A percentile compares a stretch with the other conserved stretches of the same genome.
Conservation (phyloP, 2,113 vertebrate genomes). For the Hemiscyllium ocellatum region DNA sequence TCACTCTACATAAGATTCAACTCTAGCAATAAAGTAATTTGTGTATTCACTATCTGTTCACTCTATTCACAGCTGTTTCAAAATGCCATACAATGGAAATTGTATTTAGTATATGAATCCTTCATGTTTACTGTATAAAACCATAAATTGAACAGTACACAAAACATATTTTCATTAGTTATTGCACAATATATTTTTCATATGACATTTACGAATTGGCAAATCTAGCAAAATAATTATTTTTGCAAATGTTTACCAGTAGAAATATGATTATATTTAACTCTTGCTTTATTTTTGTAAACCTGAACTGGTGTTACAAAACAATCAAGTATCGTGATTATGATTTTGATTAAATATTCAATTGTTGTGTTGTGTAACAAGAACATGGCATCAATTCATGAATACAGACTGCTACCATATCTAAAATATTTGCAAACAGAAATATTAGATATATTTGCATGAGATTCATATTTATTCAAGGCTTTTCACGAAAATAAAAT, state of each 20-base stretch:
- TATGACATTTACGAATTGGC: not conserved
- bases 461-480: not conserved
- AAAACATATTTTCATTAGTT: not conserved
- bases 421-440: constrained; percentile 10
- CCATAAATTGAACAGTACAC: not conserved
- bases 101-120: not conserved
- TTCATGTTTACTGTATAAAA: not conserved
- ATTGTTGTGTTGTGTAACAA: not conserved
- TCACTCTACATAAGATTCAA: constrained; percentile 36
- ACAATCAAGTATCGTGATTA: not conserved
- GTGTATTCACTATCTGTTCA: not conserved
- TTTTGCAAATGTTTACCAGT: not conserved
- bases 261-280: not conserved
- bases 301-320: not conserved
- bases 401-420: not conserved
- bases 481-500: not conserved
- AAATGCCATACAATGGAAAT: not conserved
- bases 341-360: not conserved
- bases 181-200: not conserved
- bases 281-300: not conserved
- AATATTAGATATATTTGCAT: not conserved
- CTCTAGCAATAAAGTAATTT: not conserved
- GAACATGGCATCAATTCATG: not conserved
- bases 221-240: constrained; percentile 3
- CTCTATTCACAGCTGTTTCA: not conserved